phyloP scores from a whole-genome alignment of 2,113 vertebrate species.

The Scalopus aquaticus region DNA sequence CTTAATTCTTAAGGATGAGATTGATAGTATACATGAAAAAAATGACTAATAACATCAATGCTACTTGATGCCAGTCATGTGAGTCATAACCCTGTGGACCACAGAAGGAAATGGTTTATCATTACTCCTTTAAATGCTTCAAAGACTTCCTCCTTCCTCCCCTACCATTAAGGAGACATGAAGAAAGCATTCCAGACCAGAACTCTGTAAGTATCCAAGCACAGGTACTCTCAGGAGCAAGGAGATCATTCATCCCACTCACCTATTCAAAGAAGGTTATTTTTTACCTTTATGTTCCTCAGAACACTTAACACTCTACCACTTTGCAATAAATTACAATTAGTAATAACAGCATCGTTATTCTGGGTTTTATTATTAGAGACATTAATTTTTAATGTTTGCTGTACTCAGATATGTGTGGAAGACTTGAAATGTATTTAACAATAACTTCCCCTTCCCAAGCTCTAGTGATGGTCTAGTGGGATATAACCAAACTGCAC shows the following conservation, averaged over 20 bases:
- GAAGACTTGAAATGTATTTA: constrained; percentile 60
- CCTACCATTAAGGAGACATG: neutral
- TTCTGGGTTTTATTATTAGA: constrained; percentile 69
- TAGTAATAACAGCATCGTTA: constrained; percentile 62
- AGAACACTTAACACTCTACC: constrained; percentile 50
- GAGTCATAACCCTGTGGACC: neutral
- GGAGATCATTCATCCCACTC: neutral
- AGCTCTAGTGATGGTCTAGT: neutral
- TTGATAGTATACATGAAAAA: neutral
- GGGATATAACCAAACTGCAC: neutral
- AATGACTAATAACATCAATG: neutral
- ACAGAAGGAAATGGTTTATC: neutral
- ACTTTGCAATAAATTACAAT: constrained; percentile 74
- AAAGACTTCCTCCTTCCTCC: neutral
- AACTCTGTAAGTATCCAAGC: neutral
- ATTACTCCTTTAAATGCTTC: neutral
- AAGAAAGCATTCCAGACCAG: neutral
- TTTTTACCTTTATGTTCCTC: constrained; percentile 58
- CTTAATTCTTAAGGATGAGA: neutral
- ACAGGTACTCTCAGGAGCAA: neutral
- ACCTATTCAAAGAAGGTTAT: neutral
- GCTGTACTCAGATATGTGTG: constrained; percentile 40
- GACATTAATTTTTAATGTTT: constrained; percentile 74
- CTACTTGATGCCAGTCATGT: neutral
- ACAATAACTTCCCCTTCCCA: neutral